phyloP scores from a whole-genome alignment of 35 echinoderm and acorn worm species.

The Apostichopus californicus region DNA sequence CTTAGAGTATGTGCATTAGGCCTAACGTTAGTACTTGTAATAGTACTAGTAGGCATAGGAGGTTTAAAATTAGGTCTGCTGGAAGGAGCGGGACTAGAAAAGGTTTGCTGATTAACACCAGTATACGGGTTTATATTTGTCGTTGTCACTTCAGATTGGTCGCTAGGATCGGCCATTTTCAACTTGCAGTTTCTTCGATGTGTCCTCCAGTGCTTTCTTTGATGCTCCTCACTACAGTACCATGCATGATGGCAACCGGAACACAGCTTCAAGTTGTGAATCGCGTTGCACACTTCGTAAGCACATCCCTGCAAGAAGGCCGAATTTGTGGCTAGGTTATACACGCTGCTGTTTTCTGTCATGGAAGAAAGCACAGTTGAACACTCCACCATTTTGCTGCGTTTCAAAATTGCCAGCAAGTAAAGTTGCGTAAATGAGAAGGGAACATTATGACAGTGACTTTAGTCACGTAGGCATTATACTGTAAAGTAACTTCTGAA shows the following conservation, averaged over 20 bases:
- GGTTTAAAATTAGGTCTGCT: background rate
- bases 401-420: background rate
- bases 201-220: conserved; percentile 67
- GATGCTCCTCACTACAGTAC: conserved; percentile 84
- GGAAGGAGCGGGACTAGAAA: background rate
- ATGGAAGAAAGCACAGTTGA: background rate
- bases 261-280: conserved; percentile 74
- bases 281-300: conserved; percentile 67
- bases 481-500: background rate
- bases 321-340: background rate
- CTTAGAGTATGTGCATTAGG: background rate
- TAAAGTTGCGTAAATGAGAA: background rate
- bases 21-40: background rate
- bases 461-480: conserved; percentile 33
- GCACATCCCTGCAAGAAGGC: conserved; percentile 37
- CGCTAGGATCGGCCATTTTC: background rate
- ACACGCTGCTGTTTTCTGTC: background rate
- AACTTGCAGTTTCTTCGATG: conserved; percentile 67
- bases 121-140: background rate
- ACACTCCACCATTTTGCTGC: conserved; percentile 8
- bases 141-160: background rate
- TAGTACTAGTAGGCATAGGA: background rate
- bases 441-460: conserved; percentile 11
- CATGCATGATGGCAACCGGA: conserved; percentile 64
- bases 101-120: background rate